Evolutionary conservation across 2,888 invertebrate species (phyloP), one percentile per base, ranked within the genome.

Genomic region (Panopea generosa): DNA sequence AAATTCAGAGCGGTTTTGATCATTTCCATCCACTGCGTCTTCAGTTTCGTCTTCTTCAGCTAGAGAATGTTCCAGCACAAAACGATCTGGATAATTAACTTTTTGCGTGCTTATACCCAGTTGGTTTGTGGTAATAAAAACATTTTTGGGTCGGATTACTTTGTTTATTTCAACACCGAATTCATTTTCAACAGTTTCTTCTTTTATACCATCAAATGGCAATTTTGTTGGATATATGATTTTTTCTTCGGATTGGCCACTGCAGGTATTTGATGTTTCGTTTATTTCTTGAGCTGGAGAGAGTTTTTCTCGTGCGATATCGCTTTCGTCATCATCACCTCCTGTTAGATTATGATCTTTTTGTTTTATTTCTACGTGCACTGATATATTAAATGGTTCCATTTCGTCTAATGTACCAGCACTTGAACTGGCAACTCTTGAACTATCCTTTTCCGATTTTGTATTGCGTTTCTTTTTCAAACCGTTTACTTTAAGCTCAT

Each of bases 301-400:
- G 26, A 3, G 4, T 27, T 33, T 29, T 26, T 52, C 45, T 9
- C 60, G 53, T n/a, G 38, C 59, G 40, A 45, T 49, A 57, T 59
- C 53, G 40, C 52, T 60, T 47, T 59, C 66, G 9, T 53, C 3
- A 29, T 72, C 66, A 45, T 72, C 49, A 18, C 63, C 71, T 4
- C 62, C 72, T 29, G 27, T 65, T 0, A 33, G 11, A 11, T 33
- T 11, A 7, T 33, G 33, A 33, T 77, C 67, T 55, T 68, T 77
- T 14, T 50, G 66, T 56, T 75, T 81, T 49, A 75, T 75, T 29
- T 63, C 62, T 22, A 81, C 81, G 27, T 66, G 73, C 3, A 81
- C 75, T 24, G 77, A 75, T 20, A 81, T 77, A 50, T 77, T 81
- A 33, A 81, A 81, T 2, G 81, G 81, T 59, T 71, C 77, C 27